Base-by-base conservation (phyloP, 2,797 vertebrate genomes). In the Pelodytes ibericus region DNA sequence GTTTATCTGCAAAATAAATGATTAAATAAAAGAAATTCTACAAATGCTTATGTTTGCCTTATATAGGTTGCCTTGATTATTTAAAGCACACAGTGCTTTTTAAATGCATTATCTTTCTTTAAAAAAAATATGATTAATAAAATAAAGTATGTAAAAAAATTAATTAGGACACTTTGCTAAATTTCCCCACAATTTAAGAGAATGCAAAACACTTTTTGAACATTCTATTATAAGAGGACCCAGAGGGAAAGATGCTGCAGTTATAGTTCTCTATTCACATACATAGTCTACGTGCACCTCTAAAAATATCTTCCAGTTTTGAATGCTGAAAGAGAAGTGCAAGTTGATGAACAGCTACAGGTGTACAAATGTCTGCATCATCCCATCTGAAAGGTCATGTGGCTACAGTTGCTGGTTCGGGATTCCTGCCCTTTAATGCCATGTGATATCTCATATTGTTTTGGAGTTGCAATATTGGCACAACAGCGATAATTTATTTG, bases 301-400 rank as follows among this genome's bases (percentile, higher is more conserved):
- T 79, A 79, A 57, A 79, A 73, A 79, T 79, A 79, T 41, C 76
- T 57, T 33, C 44, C n/a, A 62, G 63, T 73, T 44, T 84, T 30
- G 27, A 31, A 72, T 74, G 60, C 49, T 75, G 79, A 24, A 53
- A 30, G 71, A 72, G 6, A 13, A 0, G 58, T 80, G 80, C 82
- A 79, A 71, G 74, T 85, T 91, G 87, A 88, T 77, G 36, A 81
- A 83, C 82, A 86, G 83, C 85, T 87, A 74, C 88, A 93, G 90
- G 82, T 91, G 88, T 81, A 80, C 83, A 74, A 79, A 79, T 81
- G 60, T 83, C 79, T 74, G 81, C 80, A 82, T 85, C 85, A 90
- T 85, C 84, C 83, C 61, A 66, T 86, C 85, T 77, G 69, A 93
- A 94, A 94, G 92, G 93, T 91, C 92, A 82, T 22, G 7, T 33